phyloP scores from a whole-genome alignment of 2,888 invertebrate species.

The Athrips mouffetella region DNA sequence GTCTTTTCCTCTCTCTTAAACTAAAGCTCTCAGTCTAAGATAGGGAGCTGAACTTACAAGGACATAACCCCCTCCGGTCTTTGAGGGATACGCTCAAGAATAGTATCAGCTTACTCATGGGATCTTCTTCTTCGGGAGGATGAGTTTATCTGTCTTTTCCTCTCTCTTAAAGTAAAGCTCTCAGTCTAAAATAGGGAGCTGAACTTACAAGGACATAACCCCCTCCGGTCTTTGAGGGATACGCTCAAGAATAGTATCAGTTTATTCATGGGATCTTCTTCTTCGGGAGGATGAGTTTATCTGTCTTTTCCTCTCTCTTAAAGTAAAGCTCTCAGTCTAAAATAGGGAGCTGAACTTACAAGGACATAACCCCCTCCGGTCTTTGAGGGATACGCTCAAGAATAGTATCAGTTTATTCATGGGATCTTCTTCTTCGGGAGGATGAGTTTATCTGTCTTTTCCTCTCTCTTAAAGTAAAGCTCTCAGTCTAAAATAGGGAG shows the following conservation, averaged over 20 bases:
- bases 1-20: background rate
- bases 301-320: background rate
- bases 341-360: slow-evolving; percentile 49
- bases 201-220: slow-evolving; percentile 48
- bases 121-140: slow-evolving; percentile 52
- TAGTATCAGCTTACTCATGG: slow-evolving; percentile 67
- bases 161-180: no score
- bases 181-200: no score
- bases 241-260: background rate
- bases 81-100: slow-evolving; percentile 67
- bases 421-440: background rate
- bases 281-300: background rate
- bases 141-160: slow-evolving; percentile 27
- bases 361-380: slow-evolving; percentile 57
- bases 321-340: no score
- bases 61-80: slow-evolving; percentile 58
- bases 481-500: no score
- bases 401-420: background rate
- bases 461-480: no score
- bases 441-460: background rate
- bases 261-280: background rate
- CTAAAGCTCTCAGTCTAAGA: no score
- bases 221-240: slow-evolving; percentile 48
- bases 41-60: slow-evolving; percentile 50
- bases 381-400: slow-evolving; percentile 31